phyloP scores from a whole-genome alignment of 2,888 invertebrate species.

The Hyppa rectilinea region DNA sequence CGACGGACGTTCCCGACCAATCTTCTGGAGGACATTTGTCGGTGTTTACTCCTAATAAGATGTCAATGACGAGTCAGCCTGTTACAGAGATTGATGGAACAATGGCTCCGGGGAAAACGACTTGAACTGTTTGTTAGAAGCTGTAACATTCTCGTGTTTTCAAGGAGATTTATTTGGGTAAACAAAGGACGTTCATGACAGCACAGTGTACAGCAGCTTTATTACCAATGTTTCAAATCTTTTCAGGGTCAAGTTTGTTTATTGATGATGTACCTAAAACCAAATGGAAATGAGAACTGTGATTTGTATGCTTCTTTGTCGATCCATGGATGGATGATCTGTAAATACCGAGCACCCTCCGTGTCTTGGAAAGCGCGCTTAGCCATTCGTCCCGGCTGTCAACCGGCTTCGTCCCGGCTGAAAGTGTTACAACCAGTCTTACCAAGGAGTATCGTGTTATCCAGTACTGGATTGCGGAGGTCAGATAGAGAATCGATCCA shows the following conservation, averaged over 20 bases:
- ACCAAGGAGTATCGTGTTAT: no score
- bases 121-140: constrained; percentile 28
- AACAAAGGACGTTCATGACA: neutral
- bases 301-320: no score
- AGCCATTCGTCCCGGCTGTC: no score
- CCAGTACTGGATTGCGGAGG: no score
- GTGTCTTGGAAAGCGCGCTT: no score
- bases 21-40: constrained; percentile 66
- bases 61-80: constrained; percentile 71
- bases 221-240: neutral
- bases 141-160: constrained; percentile 4
- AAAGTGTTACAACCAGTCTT: no score
- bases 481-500: no score
- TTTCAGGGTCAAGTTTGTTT: neutral
- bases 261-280: no score
- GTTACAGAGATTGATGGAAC: constrained; percentile 72
- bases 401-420: no score
- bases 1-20: constrained; percentile 16
- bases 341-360: no score
- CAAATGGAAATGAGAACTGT: no score
- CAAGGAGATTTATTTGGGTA: neutral
- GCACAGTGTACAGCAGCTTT: neutral
- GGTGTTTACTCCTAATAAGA: constrained; percentile 71
- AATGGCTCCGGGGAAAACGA: constrained; percentile 48
- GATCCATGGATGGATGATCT: no score